Base-by-base conservation (phyloP, 2,113 vertebrate genomes). In the Hippocampus comes region DNA sequence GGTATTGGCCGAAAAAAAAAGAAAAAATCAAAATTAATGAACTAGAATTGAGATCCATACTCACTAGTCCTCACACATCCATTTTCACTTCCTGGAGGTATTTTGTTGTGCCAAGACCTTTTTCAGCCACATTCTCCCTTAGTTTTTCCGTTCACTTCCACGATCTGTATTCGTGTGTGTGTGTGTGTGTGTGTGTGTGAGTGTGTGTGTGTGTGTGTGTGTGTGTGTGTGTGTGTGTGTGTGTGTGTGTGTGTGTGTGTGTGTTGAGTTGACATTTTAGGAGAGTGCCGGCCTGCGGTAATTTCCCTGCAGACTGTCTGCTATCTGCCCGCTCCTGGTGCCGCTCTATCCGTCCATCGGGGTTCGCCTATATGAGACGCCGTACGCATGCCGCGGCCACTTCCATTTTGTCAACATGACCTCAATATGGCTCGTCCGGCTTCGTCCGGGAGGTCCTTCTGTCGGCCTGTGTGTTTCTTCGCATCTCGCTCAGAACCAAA, bases 291-390 rank as follows among this genome's bases (percentile, higher is more conserved):
- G 41, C 81, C 74, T 63, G 57, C 78, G 71, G 81, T 89, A 77
- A 90, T 91, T 89, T 91, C 89, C 88, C 88, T 67, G 55, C 83
- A 82, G 87, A 86, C 87, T 88, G 74, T 81, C 82, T 86, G 78
- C 81, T 82, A 78, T 86, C 87, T 87, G 25, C 67, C 73, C 49
- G 71, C 73, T 76, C 53, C 69, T 83, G 76, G 34, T 30, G 20
- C 30, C 63, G 38, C 67, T 55, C 27, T 56, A 38, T 56, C 67
- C 27, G 41, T 46, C 43, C 43, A 46, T 66, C 64, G 15, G 64
- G 64, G 42, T 15, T 66, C 23, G 42, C 43, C 82, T 84, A 76
- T 83, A 86, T 76, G 80, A 87, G 86, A 78, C 56, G 78, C 60
- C 42, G 63, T 65, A 70, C 67, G 43, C 76, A 75, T 70, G 76